Conservation (phyloP, 2,113 vertebrate species). For the Rattus rattus region DNA sequence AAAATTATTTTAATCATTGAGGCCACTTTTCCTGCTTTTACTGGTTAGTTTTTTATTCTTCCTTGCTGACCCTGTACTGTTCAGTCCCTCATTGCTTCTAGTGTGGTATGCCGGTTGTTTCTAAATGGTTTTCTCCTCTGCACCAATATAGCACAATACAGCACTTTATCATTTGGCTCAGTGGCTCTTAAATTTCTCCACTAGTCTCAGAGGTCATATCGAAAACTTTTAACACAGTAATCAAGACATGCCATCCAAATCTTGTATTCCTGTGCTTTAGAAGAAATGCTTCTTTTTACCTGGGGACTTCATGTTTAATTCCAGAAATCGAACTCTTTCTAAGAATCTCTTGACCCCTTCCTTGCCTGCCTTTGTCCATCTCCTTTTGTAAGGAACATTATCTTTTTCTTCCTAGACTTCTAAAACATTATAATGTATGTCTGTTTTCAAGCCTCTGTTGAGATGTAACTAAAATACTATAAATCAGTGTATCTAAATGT, state of each 20-base stretch:
- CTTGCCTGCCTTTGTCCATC: neutral
- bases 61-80: neutral
- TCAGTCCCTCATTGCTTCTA: neutral
- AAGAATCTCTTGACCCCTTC: neutral
- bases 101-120: neutral
- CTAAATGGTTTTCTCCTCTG: neutral
- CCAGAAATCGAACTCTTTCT: neutral
- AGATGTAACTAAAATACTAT: neutral
- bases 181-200: neutral
- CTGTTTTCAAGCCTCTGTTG: neutral
- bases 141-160: neutral
- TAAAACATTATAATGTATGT: neutral
- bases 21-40: neutral
- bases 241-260: neutral
- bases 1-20: fast-evolving
- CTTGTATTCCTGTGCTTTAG: neutral
- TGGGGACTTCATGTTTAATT: neutral
- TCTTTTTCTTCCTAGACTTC: neutral
- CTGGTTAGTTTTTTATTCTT: neutral
- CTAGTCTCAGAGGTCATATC: neutral
- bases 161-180: neutral
- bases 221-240: neutral
- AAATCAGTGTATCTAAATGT: neutral
- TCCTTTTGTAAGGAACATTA: neutral
- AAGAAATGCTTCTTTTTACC: neutral